Conservation (phyloP, 2,797 vertebrate species). For the Bucorvus abyssinicus region DNA sequence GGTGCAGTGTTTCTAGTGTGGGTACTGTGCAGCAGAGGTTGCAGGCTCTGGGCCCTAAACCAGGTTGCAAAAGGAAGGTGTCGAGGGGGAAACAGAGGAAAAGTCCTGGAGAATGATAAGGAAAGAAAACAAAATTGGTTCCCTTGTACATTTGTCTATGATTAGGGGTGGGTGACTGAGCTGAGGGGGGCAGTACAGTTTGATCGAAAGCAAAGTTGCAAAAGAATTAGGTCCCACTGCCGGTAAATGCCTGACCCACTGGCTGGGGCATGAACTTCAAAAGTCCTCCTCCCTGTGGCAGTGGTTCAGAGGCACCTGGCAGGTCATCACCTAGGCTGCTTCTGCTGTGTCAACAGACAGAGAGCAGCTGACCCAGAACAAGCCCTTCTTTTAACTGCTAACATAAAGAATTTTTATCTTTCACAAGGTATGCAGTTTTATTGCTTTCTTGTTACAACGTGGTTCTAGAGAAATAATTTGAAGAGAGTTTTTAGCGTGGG, state of each 20-base stretch:
- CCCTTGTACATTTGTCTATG: not conserved
- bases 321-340: not conserved
- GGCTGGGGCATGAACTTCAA: not conserved
- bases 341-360: not conserved
- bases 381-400: not conserved
- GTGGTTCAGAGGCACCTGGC: not conserved
- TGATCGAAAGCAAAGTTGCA: not conserved
- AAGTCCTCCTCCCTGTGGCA: not conserved
- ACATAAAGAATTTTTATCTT: not conserved
- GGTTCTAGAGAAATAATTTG: not conserved
- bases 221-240: not conserved
- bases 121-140: not conserved
- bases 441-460: not conserved
- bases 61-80: not conserved
- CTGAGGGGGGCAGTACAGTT: rapidly evolving
- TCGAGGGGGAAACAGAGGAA: not conserved
- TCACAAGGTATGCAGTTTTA: not conserved
- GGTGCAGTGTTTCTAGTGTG: not conserved
- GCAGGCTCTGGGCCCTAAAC: not conserved
- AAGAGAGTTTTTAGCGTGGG: not conserved
- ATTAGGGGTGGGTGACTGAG: not conserved
- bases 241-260: rapidly evolving
- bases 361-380: not conserved
- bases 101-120: not conserved
- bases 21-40: not conserved